phyloP scores from a whole-genome alignment of 1,140 invertebrate species.

The Delia radicum region DNA sequence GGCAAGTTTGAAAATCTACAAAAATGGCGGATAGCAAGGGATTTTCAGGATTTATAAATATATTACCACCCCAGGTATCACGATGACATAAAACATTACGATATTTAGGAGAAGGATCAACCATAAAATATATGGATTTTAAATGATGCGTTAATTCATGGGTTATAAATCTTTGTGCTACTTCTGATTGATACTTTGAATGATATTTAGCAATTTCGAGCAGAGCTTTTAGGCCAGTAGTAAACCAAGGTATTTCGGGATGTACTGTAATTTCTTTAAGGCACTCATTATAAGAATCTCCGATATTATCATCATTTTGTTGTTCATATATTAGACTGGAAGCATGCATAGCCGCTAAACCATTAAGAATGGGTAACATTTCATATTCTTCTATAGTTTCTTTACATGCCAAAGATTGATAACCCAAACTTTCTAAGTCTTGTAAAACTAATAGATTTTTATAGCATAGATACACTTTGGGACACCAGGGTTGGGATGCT shows the following conservation, averaged over 20 bases:
- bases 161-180: not conserved
- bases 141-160: slow-evolving; percentile 26
- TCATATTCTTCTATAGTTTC: slow-evolving; percentile 26
- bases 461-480: slow-evolving; percentile 40
- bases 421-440: slow-evolving; percentile 36
- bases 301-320: slow-evolving; percentile 32
- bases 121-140: slow-evolving; percentile 41
- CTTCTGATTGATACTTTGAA: slow-evolving; percentile 30
- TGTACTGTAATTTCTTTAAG: slow-evolving; percentile 40
- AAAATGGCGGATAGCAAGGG: slow-evolving; percentile 55
- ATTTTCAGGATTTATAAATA: slow-evolving; percentile 56
- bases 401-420: slow-evolving; percentile 26
- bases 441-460: slow-evolving; percentile 54
- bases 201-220: slow-evolving; percentile 32
- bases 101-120: slow-evolving; percentile 37
- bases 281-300: slow-evolving; percentile 35
- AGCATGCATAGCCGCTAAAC: slow-evolving; percentile 55
- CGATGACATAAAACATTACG: slow-evolving; percentile 63
- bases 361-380: slow-evolving; percentile 37
- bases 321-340: slow-evolving; percentile 48
- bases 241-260: slow-evolving; percentile 41
- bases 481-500: slow-evolving; percentile 40
- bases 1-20: slow-evolving; percentile 63
- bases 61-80: slow-evolving; percentile 65
- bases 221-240: slow-evolving; percentile 37